Conservation (phyloP, 2,797 vertebrate genomes). For the Gambelia wislizenii region DNA sequence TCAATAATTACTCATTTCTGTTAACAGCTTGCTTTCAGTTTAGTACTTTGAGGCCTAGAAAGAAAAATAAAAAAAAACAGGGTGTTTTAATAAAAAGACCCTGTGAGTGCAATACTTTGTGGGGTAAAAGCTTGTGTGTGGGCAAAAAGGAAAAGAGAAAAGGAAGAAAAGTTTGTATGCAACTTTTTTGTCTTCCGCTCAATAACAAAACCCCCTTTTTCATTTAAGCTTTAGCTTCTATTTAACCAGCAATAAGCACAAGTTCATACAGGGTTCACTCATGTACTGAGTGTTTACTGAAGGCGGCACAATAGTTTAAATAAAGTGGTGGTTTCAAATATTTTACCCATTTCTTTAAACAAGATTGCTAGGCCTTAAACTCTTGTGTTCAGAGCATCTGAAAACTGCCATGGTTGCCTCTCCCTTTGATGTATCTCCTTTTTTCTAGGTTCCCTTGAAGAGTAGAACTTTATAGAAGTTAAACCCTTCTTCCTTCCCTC, state of each 20-base stretch:
- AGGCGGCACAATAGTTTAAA: slow-evolving; percentile 86
- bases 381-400: slow-evolving; percentile 78
- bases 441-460: slow-evolving; percentile 46
- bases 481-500: slow-evolving; percentile 25
- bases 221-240: slow-evolving; percentile 79
- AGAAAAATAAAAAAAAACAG: slow-evolving; percentile 51
- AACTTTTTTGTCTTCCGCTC: slow-evolving; percentile 83
- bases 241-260: slow-evolving; percentile 83
- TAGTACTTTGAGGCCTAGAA: slow-evolving; percentile 83
- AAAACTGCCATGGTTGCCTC: slow-evolving; percentile 67
- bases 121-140: slow-evolving; percentile 84
- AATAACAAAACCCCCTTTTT: slow-evolving; percentile 75
- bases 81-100: slow-evolving; percentile 83
- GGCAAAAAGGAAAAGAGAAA: slow-evolving; percentile 75
- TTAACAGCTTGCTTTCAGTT: slow-evolving; percentile 88
- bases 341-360: slow-evolving; percentile 86
- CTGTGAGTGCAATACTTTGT: slow-evolving; percentile 78
- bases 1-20: slow-evolving; percentile 91
- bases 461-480: slow-evolving; percentile 66
- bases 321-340: slow-evolving; percentile 83
- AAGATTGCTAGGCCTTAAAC: slow-evolving; percentile 82
- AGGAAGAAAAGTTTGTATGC: slow-evolving; percentile 77
- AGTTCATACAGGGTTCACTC: slow-evolving; percentile 87
- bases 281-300: slow-evolving; percentile 85
- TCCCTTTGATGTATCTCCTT: slow-evolving; percentile 62